phyloP scores from a whole-genome alignment of 2,113 vertebrate genomes.

The Chascanopsetta lugubris region DNA sequence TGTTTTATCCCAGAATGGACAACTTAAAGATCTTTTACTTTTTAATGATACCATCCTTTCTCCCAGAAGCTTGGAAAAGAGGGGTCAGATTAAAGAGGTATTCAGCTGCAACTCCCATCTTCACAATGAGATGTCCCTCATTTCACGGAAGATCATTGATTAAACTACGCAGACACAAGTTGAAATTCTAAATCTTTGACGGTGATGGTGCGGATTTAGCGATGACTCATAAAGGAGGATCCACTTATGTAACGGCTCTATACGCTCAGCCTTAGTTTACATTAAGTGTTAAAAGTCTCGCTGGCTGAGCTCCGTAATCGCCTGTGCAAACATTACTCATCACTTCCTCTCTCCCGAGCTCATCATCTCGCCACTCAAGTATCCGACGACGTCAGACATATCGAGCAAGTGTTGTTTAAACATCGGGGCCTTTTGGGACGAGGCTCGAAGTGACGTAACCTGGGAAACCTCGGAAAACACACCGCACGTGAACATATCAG shows the following conservation, averaged over 20 bases:
- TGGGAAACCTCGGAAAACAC: conserved; percentile 10
- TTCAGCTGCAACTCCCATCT: no score
- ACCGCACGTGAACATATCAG: not conserved
- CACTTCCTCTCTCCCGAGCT: conserved; percentile 35
- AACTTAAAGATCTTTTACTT: no score
- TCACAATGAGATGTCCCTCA: no score
- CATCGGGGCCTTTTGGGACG: conserved; percentile 16
- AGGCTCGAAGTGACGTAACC: conserved; percentile 10
- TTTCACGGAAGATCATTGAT: no score
- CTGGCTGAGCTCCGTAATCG: conserved; percentile 13
- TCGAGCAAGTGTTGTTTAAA: conserved; percentile 37
- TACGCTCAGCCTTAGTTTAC: conserved; percentile 26
- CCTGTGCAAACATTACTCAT: conserved; percentile 55
- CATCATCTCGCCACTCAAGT: not conserved
- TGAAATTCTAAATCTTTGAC: no score
- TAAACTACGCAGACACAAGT: no score
- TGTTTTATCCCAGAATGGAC: no score
- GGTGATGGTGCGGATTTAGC: not conserved
- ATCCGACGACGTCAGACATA: conserved; percentile 57
- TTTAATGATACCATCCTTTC: no score
- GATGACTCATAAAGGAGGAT: not conserved
- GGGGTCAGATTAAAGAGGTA: no score
- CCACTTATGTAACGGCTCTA: conserved; percentile 26
- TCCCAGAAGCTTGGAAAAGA: no score
- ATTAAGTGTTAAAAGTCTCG: conserved; percentile 2